Percentiles rank a stretch among this genome's conserved stretches.
phyloP scores from a whole-genome alignment of 2,888 invertebrate genomes.

The Lasius fuliginosus region DNA sequence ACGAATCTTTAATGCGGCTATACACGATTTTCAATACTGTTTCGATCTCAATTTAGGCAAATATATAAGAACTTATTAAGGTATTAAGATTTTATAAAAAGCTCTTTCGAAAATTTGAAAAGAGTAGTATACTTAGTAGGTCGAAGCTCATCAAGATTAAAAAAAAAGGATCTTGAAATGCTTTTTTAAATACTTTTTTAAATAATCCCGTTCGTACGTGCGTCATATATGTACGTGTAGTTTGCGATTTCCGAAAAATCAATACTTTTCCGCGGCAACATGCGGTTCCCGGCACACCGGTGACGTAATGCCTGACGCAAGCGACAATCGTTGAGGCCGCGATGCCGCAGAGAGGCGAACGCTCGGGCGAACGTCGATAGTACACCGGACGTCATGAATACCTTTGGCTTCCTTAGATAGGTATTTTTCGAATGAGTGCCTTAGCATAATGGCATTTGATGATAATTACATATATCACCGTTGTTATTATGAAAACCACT shows the following conservation, averaged over 20 bases:
- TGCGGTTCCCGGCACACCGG: constrained; percentile 52
- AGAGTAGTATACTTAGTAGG: background rate
- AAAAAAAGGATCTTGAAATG: background rate
- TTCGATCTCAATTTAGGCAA: background rate
- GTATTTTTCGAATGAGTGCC: background rate
- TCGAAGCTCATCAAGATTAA: background rate
- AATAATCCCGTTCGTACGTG: background rate
- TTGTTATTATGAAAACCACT: background rate
- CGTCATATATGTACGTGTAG: background rate
- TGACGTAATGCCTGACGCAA: constrained; percentile 83
- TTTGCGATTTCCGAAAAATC: constrained; percentile 65
- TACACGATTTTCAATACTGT: background rate
- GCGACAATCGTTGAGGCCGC: constrained; percentile 82
- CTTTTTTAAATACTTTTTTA: background rate
- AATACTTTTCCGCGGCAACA: constrained; percentile 65
- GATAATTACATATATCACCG: background rate
- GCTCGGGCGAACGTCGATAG: constrained; percentile 75
- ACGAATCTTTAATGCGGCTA: background rate
- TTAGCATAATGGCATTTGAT: background rate
- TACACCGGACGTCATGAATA: constrained; percentile 45
- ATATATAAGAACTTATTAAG: no score
- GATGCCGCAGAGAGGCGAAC: constrained; percentile 73
- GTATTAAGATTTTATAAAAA: background rate
- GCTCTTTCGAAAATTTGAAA: background rate
- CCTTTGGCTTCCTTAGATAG: constrained; percentile 23